A percentile compares a stretch with the other conserved stretches of the same genome.
Evolutionary conservation across 2,113 vertebrate genomes (phyloP).

Genomic region (Nycticorax nycticorax): DNA sequence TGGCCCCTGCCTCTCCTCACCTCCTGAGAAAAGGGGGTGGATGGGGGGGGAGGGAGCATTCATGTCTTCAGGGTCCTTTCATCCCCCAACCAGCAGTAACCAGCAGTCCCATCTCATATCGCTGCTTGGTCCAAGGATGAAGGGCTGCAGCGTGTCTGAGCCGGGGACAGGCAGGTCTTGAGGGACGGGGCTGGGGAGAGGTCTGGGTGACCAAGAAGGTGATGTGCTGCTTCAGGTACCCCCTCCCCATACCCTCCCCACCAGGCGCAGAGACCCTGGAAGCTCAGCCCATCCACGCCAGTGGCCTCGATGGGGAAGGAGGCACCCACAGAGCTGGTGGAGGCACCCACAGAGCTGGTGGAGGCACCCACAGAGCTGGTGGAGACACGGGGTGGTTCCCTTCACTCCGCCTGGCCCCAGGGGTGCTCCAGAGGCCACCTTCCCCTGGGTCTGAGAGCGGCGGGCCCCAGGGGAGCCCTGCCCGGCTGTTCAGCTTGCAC

Average conservation of each 20-base stretch:
- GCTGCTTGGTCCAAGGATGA: not conserved
- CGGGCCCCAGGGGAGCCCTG: not conserved
- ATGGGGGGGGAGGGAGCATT: not conserved
- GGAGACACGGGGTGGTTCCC: not conserved
- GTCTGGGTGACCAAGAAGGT: not conserved
- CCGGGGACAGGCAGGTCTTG: not conserved
- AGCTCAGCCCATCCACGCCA: rapidly evolving
- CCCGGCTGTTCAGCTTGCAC: not conserved
- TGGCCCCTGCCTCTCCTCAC: not conserved
- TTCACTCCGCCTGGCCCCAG: not conserved
- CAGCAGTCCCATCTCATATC: rapidly evolving
- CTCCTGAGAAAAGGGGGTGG: not conserved
- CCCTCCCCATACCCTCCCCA: not conserved
- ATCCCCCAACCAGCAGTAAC: not conserved
- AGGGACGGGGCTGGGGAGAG: not conserved
- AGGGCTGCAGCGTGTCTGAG: not conserved
- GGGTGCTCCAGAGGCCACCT: not conserved
- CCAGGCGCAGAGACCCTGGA: not conserved
- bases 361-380: not conserved
- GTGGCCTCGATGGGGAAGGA: not conserved
- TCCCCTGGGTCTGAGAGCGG: not conserved
- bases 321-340: not conserved
- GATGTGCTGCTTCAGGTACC: not conserved
- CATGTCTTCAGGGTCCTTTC: not conserved
- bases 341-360: no score